Base-by-base conservation (phyloP, 1,140 invertebrate genomes). In the Bombus balteatus region DNA sequence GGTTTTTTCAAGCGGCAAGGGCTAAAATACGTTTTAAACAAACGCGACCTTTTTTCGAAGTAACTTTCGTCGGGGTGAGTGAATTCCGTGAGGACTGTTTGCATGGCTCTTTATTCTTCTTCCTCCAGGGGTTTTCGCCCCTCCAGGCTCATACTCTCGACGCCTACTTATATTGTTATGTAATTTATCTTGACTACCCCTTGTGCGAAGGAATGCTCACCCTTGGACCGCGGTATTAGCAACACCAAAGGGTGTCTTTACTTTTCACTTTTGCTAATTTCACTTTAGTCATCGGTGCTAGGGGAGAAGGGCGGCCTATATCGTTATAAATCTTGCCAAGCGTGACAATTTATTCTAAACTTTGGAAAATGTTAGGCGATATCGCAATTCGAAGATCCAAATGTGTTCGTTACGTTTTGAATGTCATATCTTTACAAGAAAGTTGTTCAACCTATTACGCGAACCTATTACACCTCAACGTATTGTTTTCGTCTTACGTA, bases 251-350 rank as follows among this genome's bases (percentile, higher is more conserved):
- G 86, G 87, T 91, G 88, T 88, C 92, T 91, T 93, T 94, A 94
- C 93, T 94, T 94, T 94, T 94, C 93, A 94, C 94, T 94, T 93
- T 94, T 93, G 89, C 92, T 94, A 94, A 94, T 95, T 95, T 94
- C 92, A 81, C 89, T 77, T 79, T 73, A 81, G 65, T 81, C 83
- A 43, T 53, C 62, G 78, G 62, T 68, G 37, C 59, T 53, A 0
- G 47, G 18, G 47, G 47, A 75, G 8, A 47, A 66, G 74, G 62
- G 81, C 62, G 81, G 81, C 34, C 8, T 70, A 72, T 70, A 71
- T 86, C 82, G 72, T 86, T 62, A 83, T 47, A 70, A 59, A 43
- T 66, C 87, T 74, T 86, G 88, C 86, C 87, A 88, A 88, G 70
- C 83, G 66, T 43, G 88, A 79, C 68, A 32, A 87, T 83, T 88